Evolutionary conservation across 2,888 invertebrate genomes (phyloP), one percentile per base, ranked within the genome.

Genomic region (Congeria kusceri): DNA sequence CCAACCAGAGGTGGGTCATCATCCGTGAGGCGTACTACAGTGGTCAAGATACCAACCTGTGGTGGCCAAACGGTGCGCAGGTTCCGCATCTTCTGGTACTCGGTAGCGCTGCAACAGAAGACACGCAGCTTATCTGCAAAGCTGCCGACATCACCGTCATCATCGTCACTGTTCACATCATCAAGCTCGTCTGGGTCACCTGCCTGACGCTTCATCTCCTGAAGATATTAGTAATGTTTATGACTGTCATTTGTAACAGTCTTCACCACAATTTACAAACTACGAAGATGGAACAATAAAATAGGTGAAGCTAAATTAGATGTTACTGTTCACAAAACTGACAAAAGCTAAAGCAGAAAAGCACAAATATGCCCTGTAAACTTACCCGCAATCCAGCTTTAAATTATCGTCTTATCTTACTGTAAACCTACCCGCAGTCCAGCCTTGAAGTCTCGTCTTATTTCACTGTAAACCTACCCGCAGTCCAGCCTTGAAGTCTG

Each of bases 91-190:
- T 89, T 89, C 80, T 89, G 86, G 67, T 89, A 90, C 56, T 90
- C 90, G 4, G 83, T 82, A 9, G 89, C 80, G 63, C 89, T 89
- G 71, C 89, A 88, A 77, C 90, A 90, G 83, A 89, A 90, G 23
- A 90, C 90, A 58, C 79, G 77, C 53, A 89, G 76, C 63, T 88
- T 88, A 32, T 87, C 84, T 15, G 83, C 86, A 25, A 81, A 74
- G 25, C 73, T 83, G 5, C 77, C 76, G 20, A 86, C 68, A 15
- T 88, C 87, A 27, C 86, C 86, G 49, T 78, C 78, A 27, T 80
- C 76, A 20, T 83, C 79, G 56, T 81, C 77, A 23, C 66, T 75
- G 7, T 75, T 70, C 44, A 81, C 81, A 3, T 82, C 84, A 15
- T 84, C 85, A n/a, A 84, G 80, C 20, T 83, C 85, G 11, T 85